A percentile compares a stretch with the other conserved stretches of the same genome.
Conservation (phyloP, 2,113 vertebrate genomes). For the Ochotona curzoniae region DNA sequence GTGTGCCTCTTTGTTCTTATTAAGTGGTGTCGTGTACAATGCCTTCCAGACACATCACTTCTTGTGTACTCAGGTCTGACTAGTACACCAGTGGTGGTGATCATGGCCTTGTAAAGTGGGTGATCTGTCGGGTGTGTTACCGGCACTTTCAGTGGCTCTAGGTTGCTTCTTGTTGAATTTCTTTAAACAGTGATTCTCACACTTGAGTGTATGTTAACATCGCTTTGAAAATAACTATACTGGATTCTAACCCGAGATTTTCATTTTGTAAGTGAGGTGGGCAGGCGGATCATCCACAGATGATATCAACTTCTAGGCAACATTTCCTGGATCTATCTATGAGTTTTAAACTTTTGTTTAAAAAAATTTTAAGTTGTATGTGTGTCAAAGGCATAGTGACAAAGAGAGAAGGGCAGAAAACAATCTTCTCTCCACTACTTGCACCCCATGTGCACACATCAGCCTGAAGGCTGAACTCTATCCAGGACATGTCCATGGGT, state of each 20-base stretch:
- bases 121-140: not conserved
- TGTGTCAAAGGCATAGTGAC: too few species aligned
- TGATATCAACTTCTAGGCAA: not conserved
- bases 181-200: slow-evolving; percentile 24
- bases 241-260: not conserved
- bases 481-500: too few species aligned
- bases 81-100: not conserved
- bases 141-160: not conserved
- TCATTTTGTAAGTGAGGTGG: too few species aligned
- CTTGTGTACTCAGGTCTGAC: slow-evolving; percentile 16
- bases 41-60: not conserved
- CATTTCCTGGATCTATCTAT: not conserved
- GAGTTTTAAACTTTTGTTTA: slow-evolving; percentile 30
- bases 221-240: slow-evolving; percentile 46
- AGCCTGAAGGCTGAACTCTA: too few species aligned
- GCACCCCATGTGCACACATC: too few species aligned
- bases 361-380: too few species aligned
- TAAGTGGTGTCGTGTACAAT: not conserved
- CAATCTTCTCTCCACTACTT: too few species aligned
- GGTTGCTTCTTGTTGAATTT: not conserved
- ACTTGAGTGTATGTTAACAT: slow-evolving; percentile 13
- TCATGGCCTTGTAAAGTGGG: not conserved
- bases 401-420: too few species aligned
- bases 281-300: too few species aligned
- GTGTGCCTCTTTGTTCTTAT: not conserved